Evolutionary conservation across 2,113 vertebrate species (phyloP), one percentile per base, ranked within the genome.

Genomic region (Delphinus delphis): DNA sequence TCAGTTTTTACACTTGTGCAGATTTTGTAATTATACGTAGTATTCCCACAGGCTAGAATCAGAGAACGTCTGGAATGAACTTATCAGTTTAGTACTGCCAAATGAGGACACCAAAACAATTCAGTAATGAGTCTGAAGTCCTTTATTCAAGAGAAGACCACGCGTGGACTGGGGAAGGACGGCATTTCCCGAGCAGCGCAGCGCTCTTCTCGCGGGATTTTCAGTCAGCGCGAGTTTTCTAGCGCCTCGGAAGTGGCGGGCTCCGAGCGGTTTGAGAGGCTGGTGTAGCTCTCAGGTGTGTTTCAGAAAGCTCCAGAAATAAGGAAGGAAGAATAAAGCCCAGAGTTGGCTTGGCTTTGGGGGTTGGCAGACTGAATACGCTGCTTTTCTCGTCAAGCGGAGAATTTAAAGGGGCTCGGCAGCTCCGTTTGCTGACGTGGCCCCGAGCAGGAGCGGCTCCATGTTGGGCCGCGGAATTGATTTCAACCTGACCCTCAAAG

Each of bases 201-300:
- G 21, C 2, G 0, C 20, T 26, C 55, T 36, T 83, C 67, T 14
- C 2, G 36, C 0, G 23, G 50, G 62, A 79, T n/a, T 21, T 44
- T 0, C 36, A 71, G 60, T 14, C 3, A n/a, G 2, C 13, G 15
- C 2, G 17, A 6, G 55, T 3, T 25, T 63, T 25, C 14, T 23
- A 62, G 21, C 41, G 23, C 21, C 9, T n/a, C 11, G 38, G 44
- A 28, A 8, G 50, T 21, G 0, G 28, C 28, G 2, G 2, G 1
- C 0, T 7, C 3, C 3, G 20, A 23, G 10, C 4, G 28, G 11
- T 1, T 0, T 26, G 55, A 14, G 4, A 33, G 15, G 1, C 36
- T 23, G 28, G 1, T 2, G 10, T 28, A 2, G 15, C 21, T 10
- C 7, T 65, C 25, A 6, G 31, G 17, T 33, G 31, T 74, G 20